Conservation (phyloP, 2,113 vertebrate species). For the Lycocorax pyrrhopterus region DNA sequence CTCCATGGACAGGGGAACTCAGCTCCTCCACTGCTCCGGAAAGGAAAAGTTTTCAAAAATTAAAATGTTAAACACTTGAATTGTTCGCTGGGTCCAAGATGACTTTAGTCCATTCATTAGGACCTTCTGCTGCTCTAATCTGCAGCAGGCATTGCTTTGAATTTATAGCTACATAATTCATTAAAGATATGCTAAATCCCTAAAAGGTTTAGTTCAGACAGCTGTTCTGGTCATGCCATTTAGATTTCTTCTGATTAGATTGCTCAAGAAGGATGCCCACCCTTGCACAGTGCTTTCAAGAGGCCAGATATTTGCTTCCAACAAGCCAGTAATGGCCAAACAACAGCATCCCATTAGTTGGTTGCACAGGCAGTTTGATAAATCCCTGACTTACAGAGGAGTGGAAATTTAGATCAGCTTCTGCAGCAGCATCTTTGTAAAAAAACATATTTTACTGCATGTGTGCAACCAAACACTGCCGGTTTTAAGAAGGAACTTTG, state of each 20-base stretch:
- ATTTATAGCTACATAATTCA: not conserved
- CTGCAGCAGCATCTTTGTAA: not conserved
- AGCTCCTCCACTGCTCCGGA: not conserved
- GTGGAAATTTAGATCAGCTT: not conserved
- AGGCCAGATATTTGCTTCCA: not conserved
- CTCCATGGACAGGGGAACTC: not conserved
- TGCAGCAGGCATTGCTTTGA: not conserved
- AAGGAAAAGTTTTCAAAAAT: not conserved
- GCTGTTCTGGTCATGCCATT: not conserved
- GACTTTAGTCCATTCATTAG: not conserved
- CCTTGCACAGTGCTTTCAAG: not conserved
- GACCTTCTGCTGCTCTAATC: not conserved
- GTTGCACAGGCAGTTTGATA: not conserved
- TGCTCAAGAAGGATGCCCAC: not conserved
- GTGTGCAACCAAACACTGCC: not conserved
- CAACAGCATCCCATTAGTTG: not conserved
- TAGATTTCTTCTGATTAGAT: not conserved
- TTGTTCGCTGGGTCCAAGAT: not conserved
- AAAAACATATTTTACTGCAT: not conserved
- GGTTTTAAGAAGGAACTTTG: not conserved
- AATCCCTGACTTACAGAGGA: not conserved
- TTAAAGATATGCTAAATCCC: not conserved
- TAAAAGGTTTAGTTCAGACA: not conserved
- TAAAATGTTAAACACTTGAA: not conserved
- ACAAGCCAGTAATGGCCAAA: not conserved